Conservation (phyloP, 2,113 vertebrate genomes). For the Isurus oxyrinchus region DNA sequence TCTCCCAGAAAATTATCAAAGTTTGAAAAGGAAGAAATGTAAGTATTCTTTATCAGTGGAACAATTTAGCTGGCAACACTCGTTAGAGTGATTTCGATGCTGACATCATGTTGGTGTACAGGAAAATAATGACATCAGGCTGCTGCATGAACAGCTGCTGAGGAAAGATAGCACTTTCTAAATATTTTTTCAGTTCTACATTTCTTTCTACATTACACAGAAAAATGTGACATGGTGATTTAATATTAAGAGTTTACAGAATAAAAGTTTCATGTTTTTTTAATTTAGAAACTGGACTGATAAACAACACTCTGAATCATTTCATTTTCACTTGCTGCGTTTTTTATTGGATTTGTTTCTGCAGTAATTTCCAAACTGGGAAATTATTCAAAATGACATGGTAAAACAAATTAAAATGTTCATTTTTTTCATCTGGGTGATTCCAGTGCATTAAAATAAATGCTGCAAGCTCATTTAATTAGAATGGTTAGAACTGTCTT, state of each 20-base stretch:
- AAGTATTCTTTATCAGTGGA: not conserved
- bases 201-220: not conserved
- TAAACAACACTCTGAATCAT: not conserved
- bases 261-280: conserved; percentile 7
- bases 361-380: conserved; percentile 67
- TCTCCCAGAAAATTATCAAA: not conserved
- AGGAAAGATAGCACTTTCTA: not conserved
- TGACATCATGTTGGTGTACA: not conserved
- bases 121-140: conserved; percentile 12
- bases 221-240: not conserved
- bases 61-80: not conserved
- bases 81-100: not conserved
- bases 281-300: conserved; percentile 13
- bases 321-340: conserved; percentile 17
- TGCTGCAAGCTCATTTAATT: conserved; percentile 84
- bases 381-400: conserved; percentile 80
- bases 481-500: conserved; percentile 80
- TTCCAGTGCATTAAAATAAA: conserved; percentile 84
- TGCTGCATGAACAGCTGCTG: not conserved
- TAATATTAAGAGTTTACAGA: not conserved
- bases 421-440: conserved; percentile 74
- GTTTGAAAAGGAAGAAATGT: not conserved
- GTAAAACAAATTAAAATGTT: conserved; percentile 83
- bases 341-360: conserved; percentile 70
- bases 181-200: not conserved